These are phyloP conservation scores for Ridgeia piscesae DNA, from an alignment of 1,140 invertebrate genomes.

Conservation along the genomic window DNA sequence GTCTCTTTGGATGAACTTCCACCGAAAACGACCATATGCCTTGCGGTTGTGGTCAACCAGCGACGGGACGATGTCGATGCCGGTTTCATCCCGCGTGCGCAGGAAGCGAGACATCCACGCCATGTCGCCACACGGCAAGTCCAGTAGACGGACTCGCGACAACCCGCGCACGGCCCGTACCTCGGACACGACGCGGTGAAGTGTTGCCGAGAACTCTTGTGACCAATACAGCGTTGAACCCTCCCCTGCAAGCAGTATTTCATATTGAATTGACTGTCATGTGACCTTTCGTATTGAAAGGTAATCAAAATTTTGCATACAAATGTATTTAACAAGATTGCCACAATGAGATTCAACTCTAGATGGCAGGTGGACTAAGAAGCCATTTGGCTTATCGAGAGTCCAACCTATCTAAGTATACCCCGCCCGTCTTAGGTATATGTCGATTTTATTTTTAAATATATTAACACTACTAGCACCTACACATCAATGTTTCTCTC, in stretches of 20 bases:
- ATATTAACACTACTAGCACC: too few species aligned
- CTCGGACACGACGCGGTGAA: conserved; percentile 24
- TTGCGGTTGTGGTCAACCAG: background rate
- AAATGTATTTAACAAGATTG: too few species aligned
- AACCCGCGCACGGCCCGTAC: background rate
- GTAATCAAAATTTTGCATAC: too few species aligned
- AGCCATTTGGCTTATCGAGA: too few species aligned
- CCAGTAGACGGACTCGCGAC: conserved; percentile 7
- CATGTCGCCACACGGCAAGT: conserved; percentile 30
- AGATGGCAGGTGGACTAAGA: too few species aligned
- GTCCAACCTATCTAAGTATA: too few species aligned
- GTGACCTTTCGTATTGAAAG: too few species aligned
- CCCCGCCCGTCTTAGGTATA: too few species aligned
- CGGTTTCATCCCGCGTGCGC: conserved; percentile 2
- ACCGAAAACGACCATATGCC: background rate
- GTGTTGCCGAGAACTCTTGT: conserved; percentile 23
- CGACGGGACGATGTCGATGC: background rate
- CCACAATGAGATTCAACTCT: too few species aligned
- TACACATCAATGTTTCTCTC: too few species aligned
- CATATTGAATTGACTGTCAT: too few species aligned
- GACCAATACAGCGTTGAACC: conserved; percentile 27
- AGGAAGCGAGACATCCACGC: conserved; percentile 28
- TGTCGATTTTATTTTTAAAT: too few species aligned
- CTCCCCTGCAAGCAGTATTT: conserved; percentile 10
- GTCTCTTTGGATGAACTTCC: conserved; percentile 25